A percentile compares a stretch with the other conserved stretches of the same genome.
Evolutionary conservation across 2,888 invertebrate species (phyloP).

Genomic region (Conops quadrifasciatus): DNA sequence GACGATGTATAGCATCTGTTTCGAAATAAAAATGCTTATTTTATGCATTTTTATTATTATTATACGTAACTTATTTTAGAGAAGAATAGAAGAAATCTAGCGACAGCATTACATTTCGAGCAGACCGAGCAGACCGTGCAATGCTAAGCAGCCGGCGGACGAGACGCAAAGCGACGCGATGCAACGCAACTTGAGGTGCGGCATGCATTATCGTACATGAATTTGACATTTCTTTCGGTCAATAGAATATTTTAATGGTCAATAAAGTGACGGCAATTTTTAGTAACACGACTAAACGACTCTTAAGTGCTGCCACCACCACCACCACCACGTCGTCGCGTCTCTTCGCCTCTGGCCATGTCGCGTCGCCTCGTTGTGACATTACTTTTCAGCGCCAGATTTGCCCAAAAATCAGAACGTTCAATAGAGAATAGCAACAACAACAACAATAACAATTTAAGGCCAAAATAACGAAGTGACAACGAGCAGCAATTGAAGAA

Average conservation of each 20-base stretch:
- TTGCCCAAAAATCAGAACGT: too few species aligned
- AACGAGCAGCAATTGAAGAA: constrained; percentile 2
- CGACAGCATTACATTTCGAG: not conserved
- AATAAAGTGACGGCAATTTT: constrained; percentile 13
- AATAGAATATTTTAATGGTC: constrained; percentile 27
- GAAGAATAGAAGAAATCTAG: not conserved
- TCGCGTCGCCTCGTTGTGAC: too few species aligned
- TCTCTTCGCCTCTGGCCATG: not conserved
- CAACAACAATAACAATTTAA: not conserved
- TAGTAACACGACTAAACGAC: not conserved
- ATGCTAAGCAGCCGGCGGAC: not conserved
- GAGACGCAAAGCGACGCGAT: not conserved
- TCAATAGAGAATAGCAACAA: not conserved
- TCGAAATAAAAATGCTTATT: constrained; percentile 21
- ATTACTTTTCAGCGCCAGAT: too few species aligned
- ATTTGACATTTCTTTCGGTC: constrained; percentile 10
- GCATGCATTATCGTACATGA: not conserved
- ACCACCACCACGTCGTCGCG: not conserved
- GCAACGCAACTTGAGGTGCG: too few species aligned
- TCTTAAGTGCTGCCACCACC: not conserved
- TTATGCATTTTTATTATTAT: constrained; percentile 10
- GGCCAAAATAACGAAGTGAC: not conserved
- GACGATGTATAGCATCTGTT: constrained; percentile 21
- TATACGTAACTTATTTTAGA: too few species aligned
- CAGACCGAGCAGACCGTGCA: not conserved